Percentiles rank a stretch among this genome's conserved stretches.
phyloP scores from a whole-genome alignment of 2,888 invertebrate genomes.

The Liodrosophila aerea region DNA sequence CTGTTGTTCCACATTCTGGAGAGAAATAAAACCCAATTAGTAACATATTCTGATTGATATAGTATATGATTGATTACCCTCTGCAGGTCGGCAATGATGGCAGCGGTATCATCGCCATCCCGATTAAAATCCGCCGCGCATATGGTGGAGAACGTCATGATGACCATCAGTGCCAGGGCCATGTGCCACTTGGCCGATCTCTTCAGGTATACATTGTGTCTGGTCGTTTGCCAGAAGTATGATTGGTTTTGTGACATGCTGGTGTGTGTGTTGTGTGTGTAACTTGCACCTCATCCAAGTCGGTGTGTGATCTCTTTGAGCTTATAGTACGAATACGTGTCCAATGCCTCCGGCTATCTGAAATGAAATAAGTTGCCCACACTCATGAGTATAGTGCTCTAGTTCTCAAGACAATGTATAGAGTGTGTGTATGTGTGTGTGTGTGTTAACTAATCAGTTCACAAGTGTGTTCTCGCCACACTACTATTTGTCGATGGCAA shows the following conservation, averaged over 20 bases:
- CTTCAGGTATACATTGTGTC: slow-evolving; percentile 80
- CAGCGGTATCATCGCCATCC: slow-evolving; percentile 62
- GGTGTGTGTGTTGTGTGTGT: slow-evolving; percentile 18
- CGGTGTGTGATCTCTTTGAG: slow-evolving; percentile 13
- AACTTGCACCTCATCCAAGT: slow-evolving; percentile 30
- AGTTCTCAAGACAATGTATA: slow-evolving; percentile 2
- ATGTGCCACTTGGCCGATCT: slow-evolving; percentile 80
- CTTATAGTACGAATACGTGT: slow-evolving; percentile 34
- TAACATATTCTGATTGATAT: too few relatives aligned
- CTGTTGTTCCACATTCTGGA: slow-evolving; percentile 45
- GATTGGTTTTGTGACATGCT: slow-evolving; percentile 82
- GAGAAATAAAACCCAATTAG: not conserved
- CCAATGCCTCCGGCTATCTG: slow-evolving; percentile 47
- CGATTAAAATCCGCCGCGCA: slow-evolving; percentile 77
- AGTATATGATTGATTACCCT: slow-evolving; percentile 52
- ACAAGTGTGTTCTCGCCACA: slow-evolving; percentile 43
- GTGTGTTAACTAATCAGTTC: slow-evolving; percentile 48
- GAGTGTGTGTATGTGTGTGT: too few relatives aligned
- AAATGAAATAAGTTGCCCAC: slow-evolving; percentile 48
- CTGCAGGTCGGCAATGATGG: slow-evolving; percentile 55
- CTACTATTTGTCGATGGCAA: too few relatives aligned
- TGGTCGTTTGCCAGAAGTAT: slow-evolving; percentile 82
- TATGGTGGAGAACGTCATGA: slow-evolving; percentile 79
- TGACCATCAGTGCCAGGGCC: slow-evolving; percentile 77
- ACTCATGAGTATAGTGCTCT: slow-evolving; percentile 29